phyloP scores from a whole-genome alignment of 2,797 vertebrate genomes.

The Myotis planiceps region DNA sequence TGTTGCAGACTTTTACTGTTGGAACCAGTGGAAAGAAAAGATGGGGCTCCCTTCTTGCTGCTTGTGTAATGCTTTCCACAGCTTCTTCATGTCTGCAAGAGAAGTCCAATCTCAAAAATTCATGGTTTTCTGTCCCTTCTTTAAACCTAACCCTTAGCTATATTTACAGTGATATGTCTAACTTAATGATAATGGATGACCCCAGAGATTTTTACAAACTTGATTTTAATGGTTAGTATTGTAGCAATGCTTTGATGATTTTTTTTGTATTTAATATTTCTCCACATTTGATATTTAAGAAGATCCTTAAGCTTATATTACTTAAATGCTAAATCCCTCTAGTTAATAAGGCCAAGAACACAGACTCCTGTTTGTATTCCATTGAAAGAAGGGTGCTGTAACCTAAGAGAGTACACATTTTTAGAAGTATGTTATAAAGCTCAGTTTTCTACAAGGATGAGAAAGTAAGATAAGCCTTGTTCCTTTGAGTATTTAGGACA shows the following conservation, averaged over 20 bases:
- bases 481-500: too few relatives aligned
- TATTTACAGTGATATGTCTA: neutral
- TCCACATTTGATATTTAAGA: neutral
- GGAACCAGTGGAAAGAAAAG: neutral
- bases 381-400: neutral
- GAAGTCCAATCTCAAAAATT: accelerated
- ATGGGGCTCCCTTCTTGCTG: accelerated
- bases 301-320: neutral
- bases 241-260: neutral
- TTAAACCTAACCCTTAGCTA: neutral
- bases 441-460: neutral
- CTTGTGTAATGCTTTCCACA: neutral
- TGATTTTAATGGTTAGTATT: neutral
- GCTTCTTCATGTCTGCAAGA: neutral
- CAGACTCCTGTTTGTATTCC: neutral
- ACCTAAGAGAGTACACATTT: neutral
- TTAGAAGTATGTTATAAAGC: neutral
- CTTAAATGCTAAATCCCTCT: neutral
- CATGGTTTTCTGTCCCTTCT: neutral
- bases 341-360: neutral
- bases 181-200: neutral
- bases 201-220: neutral
- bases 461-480: neutral
- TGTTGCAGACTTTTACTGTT: neutral
- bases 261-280: neutral